Evolutionary conservation across 2,888 invertebrate species (phyloP).

Genomic region (Eupithecia abbreviata): DNA sequence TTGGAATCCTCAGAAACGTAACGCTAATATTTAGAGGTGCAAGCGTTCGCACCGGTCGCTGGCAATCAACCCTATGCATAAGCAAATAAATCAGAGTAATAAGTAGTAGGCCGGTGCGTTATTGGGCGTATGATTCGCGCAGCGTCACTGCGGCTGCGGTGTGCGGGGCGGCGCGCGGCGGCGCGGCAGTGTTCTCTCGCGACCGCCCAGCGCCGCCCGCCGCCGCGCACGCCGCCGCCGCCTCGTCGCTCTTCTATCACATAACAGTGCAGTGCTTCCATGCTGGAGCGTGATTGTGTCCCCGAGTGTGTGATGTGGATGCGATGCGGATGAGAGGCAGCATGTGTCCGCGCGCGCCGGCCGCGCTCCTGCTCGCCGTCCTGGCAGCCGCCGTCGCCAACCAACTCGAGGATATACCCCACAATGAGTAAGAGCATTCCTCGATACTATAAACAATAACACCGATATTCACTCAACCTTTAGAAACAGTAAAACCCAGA

Average conservation of each 20-base stretch:
- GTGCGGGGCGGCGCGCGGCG: slow-evolving; percentile 50
- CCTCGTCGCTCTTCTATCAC: slow-evolving; percentile 50
- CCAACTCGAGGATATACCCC: slow-evolving; percentile 95
- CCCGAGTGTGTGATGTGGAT: slow-evolving; percentile 70
- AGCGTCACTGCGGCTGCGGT: slow-evolving; percentile 79
- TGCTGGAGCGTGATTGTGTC: slow-evolving; percentile 65
- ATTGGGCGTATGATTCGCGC: slow-evolving; percentile 82
- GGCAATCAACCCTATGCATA: slow-evolving; percentile 72
- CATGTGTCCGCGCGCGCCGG: slow-evolving; percentile 67
- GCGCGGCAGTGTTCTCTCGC: slow-evolving; percentile 53
- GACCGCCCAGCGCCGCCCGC: slow-evolving; percentile 50
- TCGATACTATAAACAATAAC: neutral
- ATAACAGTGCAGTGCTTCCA: slow-evolving; percentile 68
- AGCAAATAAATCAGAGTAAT: slow-evolving; percentile 80
- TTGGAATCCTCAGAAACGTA: neutral
- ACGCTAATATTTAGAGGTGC: slow-evolving; percentile 12
- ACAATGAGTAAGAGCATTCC: slow-evolving; percentile 90
- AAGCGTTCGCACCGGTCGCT: slow-evolving; percentile 57
- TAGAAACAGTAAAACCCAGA: neutral
- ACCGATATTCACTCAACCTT: neutral
- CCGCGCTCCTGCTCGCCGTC: slow-evolving; percentile 67
- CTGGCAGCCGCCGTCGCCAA: slow-evolving; percentile 83
- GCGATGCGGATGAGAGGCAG: slow-evolving; percentile 68
- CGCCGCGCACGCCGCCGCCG: neutral
- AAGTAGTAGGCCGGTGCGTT: slow-evolving; percentile 76